phyloP scores from a whole-genome alignment of 1,140 invertebrate species.

The Lamellibrachia luymesi region DNA sequence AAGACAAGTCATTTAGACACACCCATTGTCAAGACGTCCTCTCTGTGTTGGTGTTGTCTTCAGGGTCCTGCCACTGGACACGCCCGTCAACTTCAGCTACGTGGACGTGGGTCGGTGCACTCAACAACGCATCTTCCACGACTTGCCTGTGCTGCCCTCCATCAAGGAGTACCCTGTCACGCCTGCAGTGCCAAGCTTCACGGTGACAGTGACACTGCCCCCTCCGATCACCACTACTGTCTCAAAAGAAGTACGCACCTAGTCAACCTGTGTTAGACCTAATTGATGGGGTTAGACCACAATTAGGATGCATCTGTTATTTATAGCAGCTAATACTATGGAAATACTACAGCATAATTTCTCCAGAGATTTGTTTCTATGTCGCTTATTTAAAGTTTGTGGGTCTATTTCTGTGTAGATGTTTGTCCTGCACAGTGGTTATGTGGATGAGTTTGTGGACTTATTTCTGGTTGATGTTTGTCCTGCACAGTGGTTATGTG shows the following conservation, averaged over 20 bases:
- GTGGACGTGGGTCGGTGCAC: slow-evolving; percentile 71
- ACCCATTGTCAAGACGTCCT: not conserved
- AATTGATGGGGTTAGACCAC: not conserved
- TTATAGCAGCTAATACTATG: no score
- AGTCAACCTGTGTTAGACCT: not conserved
- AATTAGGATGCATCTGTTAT: no score
- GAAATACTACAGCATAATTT: no score
- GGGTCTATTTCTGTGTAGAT: no score
- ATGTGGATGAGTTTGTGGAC: no score
- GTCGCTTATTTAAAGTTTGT: no score
- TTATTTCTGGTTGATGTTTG: no score
- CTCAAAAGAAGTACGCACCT: not conserved
- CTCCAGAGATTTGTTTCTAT: no score
- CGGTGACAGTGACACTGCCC: slow-evolving; percentile 19
- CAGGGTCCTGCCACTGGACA: not conserved
- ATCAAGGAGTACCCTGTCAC: slow-evolving; percentile 1
- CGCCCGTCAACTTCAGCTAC: slow-evolving; percentile 54
- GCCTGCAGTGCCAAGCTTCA: slow-evolving; percentile 11
- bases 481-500: no score
- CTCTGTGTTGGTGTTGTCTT: slow-evolving; percentile 8
- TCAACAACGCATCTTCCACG: slow-evolving; percentile 8
- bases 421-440: no score
- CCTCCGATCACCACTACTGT: not conserved
- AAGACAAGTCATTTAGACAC: not conserved
- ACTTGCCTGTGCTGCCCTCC: not conserved